Evolutionary conservation across 2,888 invertebrate species (phyloP).

Genomic region (Cremastinae sp.): DNA sequence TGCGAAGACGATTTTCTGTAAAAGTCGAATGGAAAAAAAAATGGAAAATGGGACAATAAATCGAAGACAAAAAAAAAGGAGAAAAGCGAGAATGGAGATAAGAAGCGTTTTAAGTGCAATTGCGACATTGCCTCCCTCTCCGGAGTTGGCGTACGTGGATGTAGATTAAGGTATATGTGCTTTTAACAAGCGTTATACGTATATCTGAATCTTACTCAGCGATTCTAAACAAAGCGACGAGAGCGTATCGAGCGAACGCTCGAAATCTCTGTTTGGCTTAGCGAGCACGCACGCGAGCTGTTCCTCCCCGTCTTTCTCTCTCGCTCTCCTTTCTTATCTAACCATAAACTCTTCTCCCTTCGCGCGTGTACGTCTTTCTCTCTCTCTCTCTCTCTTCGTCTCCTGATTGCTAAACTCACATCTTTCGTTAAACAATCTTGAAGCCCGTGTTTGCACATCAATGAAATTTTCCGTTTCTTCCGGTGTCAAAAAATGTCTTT

Average conservation of each 20-base stretch:
- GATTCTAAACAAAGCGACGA: constrained; percentile 72
- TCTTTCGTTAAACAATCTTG: constrained; percentile 20
- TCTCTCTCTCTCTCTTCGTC: constrained; percentile 60
- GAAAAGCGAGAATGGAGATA: too few relatives aligned
- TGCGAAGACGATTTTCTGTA: too few relatives aligned
- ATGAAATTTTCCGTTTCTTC: constrained; percentile 32
- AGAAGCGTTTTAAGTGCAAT: too few relatives aligned
- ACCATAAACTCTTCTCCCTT: constrained; percentile 71
- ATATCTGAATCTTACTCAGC: constrained; percentile 71
- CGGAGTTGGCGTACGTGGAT: too few relatives aligned
- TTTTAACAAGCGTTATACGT: constrained; percentile 31
- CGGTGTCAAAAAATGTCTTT: constrained; percentile 18
- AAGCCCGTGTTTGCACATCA: neutral
- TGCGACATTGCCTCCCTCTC: constrained; percentile 15
- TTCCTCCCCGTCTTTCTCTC: constrained; percentile 26
- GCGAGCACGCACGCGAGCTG: constrained; percentile 67
- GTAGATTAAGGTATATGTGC: too few relatives aligned
- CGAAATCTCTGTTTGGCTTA: constrained; percentile 70
- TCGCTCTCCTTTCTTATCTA: constrained; percentile 71
- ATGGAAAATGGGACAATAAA: too few relatives aligned
- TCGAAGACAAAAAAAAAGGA: neutral
- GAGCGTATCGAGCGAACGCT: constrained; percentile 50
- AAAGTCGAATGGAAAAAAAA: too few relatives aligned
- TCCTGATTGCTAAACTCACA: constrained; percentile 53
- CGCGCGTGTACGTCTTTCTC: constrained; percentile 64